Conservation (phyloP, 1,140 invertebrate species). For the Reticulitermes speratus region DNA sequence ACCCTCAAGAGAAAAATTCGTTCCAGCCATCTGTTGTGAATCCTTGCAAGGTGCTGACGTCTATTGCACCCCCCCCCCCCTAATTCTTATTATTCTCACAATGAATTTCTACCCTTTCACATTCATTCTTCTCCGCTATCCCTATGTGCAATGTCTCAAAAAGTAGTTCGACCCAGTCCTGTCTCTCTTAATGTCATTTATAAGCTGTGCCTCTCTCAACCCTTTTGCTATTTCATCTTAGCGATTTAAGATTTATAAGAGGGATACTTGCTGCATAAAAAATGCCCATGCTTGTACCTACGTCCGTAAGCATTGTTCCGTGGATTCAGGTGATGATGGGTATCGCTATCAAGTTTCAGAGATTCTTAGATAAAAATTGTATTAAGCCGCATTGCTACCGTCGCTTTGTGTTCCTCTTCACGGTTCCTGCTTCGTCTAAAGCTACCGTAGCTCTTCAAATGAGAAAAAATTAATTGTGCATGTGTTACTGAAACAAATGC, state of each 20-base stretch:
- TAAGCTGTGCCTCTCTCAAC: slow-evolving; percentile 14
- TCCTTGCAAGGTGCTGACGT: slow-evolving; percentile 27
- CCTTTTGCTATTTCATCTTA: background rate
- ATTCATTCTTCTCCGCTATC: slow-evolving; percentile 4
- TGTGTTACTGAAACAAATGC: background rate
- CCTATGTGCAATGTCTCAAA: background rate
- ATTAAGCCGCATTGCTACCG: background rate
- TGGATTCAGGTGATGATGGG: slow-evolving; percentile 22
- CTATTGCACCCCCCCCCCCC: slow-evolving; percentile 22
- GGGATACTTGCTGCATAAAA: background rate
- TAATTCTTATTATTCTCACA: background rate
- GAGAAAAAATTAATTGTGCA: too few relatives aligned
- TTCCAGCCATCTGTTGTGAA: slow-evolving; percentile 21
- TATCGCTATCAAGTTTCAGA: slow-evolving; percentile 31
- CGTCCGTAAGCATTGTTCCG: slow-evolving; percentile 17
- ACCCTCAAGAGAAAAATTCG: slow-evolving; percentile 20
- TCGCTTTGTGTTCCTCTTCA: background rate
- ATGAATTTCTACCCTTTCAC: background rate
- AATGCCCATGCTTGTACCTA: background rate
- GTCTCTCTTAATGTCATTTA: slow-evolving; percentile 35
- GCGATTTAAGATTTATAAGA: slow-evolving; percentile 17
- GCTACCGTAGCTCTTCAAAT: background rate
- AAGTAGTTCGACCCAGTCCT: slow-evolving; percentile 29
- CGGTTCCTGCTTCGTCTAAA: background rate
- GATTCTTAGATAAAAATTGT: slow-evolving; percentile 25